Conservation (phyloP, 2,113 vertebrate genomes). For the Labeo rohita region DNA sequence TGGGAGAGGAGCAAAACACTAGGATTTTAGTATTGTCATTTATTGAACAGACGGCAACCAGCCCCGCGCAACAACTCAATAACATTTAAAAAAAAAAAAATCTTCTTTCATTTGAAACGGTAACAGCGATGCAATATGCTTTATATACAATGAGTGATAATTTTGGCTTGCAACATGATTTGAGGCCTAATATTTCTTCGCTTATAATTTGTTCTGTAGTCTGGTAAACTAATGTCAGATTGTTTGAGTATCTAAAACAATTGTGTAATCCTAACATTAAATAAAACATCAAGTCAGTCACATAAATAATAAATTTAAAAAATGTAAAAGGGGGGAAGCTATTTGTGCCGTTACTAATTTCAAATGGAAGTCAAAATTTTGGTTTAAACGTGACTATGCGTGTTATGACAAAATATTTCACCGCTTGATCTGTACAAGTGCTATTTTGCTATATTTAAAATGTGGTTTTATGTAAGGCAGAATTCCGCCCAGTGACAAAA, state of each 20-base stretch:
- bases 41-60: slow-evolving; percentile 83
- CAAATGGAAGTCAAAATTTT: slow-evolving; percentile 61
- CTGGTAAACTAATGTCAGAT: neutral
- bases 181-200: slow-evolving; percentile 17
- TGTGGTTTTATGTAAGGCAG: slow-evolving; percentile 70
- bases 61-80: slow-evolving; percentile 76
- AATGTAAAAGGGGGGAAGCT: slow-evolving; percentile 42
- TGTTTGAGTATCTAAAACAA: slow-evolving; percentile 59
- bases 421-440: slow-evolving; percentile 72
- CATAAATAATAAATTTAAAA: slow-evolving; percentile 60
- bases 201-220: slow-evolving; percentile 23
- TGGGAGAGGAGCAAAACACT: slow-evolving; percentile 87
- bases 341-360: slow-evolving; percentile 59
- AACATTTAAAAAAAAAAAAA: slow-evolving; percentile 69
- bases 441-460: slow-evolving; percentile 70
- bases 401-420: slow-evolving; percentile 70
- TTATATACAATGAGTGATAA: slow-evolving; percentile 64
- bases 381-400: slow-evolving; percentile 63
- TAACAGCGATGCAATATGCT: slow-evolving; percentile 55
- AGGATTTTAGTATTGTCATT: slow-evolving; percentile 77
- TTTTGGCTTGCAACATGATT: slow-evolving; percentile 56
- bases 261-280: slow-evolving; percentile 16
- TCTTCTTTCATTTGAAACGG: slow-evolving; percentile 57
- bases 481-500: slow-evolving; percentile 63
- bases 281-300: slow-evolving; percentile 75